Conservation (phyloP, 2,888 invertebrate species). For the Sphaeridia pumilis region DNA sequence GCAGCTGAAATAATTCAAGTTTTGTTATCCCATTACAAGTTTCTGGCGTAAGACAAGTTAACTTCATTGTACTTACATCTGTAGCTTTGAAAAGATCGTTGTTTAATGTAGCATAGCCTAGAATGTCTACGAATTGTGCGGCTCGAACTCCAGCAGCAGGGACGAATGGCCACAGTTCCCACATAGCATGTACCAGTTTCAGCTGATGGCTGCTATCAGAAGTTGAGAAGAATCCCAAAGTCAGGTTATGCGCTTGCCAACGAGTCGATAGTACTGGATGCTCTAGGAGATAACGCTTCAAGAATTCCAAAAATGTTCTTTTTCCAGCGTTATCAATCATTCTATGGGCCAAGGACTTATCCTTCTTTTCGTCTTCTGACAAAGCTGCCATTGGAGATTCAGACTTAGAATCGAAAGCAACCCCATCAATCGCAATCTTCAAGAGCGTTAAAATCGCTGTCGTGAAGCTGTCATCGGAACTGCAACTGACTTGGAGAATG, state of each 20-base stretch:
- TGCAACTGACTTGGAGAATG: constrained; percentile 46
- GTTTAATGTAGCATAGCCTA: constrained; percentile 87
- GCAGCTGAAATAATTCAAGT: constrained; percentile 43
- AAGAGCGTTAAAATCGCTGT: constrained; percentile 32
- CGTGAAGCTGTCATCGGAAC: constrained; percentile 35
- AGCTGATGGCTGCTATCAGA: constrained; percentile 33
- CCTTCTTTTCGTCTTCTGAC: constrained; percentile 33
- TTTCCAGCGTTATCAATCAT: constrained; percentile 33
- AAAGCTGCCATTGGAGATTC: constrained; percentile 33
- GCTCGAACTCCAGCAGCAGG: constrained; percentile 68
- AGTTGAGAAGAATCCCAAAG: constrained; percentile 48
- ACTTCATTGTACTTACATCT: constrained; percentile 23
- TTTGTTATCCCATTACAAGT: background rate
- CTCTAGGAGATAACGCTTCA: constrained; percentile 33
- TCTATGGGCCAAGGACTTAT: constrained; percentile 34
- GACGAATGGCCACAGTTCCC: constrained; percentile 36
- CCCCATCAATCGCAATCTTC: constrained; percentile 35
- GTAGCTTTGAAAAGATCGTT: constrained; percentile 39
- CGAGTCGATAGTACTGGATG: constrained; percentile 40
- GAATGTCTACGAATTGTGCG: constrained; percentile 89
- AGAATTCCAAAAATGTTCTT: constrained; percentile 34
- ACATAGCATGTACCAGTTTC: constrained; percentile 35
- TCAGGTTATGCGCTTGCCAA: constrained; percentile 87
- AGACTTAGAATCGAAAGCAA: constrained; percentile 33
- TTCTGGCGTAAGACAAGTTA: background rate